A percentile compares a stretch with the other conserved stretches of the same genome.
These are phyloP conservation scores for Liopterus haemorrhoidalis DNA, from an alignment of 2,888 invertebrate genomes.

Conservation along the genomic window DNA sequence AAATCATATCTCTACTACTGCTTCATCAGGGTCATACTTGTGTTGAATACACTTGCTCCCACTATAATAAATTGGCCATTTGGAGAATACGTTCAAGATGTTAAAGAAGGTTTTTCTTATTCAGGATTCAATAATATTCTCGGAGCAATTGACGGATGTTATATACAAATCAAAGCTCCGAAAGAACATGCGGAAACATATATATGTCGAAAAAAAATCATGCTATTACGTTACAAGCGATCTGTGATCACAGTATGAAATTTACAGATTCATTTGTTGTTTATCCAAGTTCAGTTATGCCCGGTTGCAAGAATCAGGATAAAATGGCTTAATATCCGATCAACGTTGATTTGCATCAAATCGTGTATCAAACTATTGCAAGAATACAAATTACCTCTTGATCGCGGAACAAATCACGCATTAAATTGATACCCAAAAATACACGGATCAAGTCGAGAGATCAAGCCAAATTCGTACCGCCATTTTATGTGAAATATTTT, in stretches of 20 bases:
- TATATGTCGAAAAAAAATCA: constrained; percentile 17
- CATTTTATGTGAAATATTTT: too few species aligned
- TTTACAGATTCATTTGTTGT: constrained; percentile 20
- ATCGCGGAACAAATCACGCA: too few species aligned
- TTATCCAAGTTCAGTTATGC: constrained; percentile 21
- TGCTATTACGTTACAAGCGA: constrained; percentile 16
- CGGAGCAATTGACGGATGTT: constrained; percentile 17
- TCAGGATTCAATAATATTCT: constrained; percentile 5
- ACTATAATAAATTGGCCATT: constrained; percentile 6
- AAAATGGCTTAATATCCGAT: too few species aligned
- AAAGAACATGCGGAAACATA: constrained; percentile 17
- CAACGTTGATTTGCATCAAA: too few species aligned
- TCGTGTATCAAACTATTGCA: too few species aligned
- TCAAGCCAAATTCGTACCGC: too few species aligned
- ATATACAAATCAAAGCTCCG: constrained; percentile 19
- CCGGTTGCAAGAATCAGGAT: too few species aligned
- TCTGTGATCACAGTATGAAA: constrained; percentile 17
- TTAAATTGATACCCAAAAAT: too few species aligned
- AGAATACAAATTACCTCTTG: too few species aligned
- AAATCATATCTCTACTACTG: too few species aligned
- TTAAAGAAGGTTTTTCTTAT: constrained; percentile 9
- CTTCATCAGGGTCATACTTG: too few species aligned
- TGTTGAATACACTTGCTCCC: constrained; percentile 15
- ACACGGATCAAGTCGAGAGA: too few species aligned
- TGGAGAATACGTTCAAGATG: not conserved